Base-by-base conservation (phyloP, 2,888 invertebrate genomes). In the Synergus itoensis region DNA sequence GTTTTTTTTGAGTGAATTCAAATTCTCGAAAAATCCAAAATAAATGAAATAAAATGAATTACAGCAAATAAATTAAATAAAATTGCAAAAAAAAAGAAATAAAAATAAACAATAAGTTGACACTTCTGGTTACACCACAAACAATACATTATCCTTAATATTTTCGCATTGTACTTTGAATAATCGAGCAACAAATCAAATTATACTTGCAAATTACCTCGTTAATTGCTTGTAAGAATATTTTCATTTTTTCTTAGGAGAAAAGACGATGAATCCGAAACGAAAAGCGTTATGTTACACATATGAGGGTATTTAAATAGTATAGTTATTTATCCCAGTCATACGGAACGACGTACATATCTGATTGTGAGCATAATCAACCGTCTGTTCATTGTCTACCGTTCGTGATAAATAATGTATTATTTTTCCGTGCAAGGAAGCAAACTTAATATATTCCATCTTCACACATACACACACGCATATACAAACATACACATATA, bases 341-440 rank as follows among this genome's bases (percentile, higher is more conserved):
- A 36, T 53, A 69, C 11, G 21, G 73, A 69, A 78, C 18, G 18
- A 69, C 21, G 28, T 53, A 73, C 28, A 28, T 53, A 53, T 48
- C 80, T 77, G n/a, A n/a, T n/a, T n/a, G n/a, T n/a, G 82, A 82
- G 81, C 80, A 77, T 82, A 86, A 85, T 86, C 83, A 83, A 83
- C 83, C 81, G 89, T 89, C 88, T 89, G 87, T 84, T 84, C 85
- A 87, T 89, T 87, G 88, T 89, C 90, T 90, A 86, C 87, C 79
- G 82, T 82, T 79, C 77, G 81, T 86, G 83, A 89, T 89, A 88
- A 89, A 90, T 89, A 89, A 89, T 89, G 87, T 85, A 89, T 87
- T 86, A 84, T 86, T 87, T 86, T 86, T 84, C 85, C 84, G 83
- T 82, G 81, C 86, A 85, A 84, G 84, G 83, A 83, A 77, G 60